Evolutionary conservation across 37 sponge, comb jelly and placozoan species (phyloP).

Genomic region (Diacarnus erythraeanus): DNA sequence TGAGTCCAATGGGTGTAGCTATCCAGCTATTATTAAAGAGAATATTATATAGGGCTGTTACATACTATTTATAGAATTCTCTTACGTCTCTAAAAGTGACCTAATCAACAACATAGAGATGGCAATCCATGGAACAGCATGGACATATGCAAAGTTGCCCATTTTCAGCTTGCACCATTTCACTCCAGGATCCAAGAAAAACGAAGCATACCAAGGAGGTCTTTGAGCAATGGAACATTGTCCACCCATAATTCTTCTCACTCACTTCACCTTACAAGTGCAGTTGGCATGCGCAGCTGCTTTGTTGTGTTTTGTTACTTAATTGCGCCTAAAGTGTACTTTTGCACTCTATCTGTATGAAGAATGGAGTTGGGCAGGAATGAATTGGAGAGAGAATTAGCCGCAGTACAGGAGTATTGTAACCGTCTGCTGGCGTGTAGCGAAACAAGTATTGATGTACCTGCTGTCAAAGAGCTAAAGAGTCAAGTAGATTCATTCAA

Average conservation of each 20-base stretch:
- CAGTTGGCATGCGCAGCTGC: neutral
- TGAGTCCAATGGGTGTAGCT: neutral
- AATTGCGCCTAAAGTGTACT: neutral
- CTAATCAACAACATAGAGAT: constrained; percentile 10
- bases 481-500: neutral
- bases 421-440: neutral
- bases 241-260: neutral
- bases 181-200: constrained; percentile 21
- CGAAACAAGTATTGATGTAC: neutral
- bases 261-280: neutral
- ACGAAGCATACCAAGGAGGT: constrained; percentile 1
- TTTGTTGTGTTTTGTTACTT: too few species aligned
- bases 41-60: neutral
- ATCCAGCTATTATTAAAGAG: constrained; percentile 11
- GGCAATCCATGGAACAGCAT: constrained; percentile 32
- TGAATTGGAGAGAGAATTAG: neutral
- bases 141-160: constrained; percentile 9
- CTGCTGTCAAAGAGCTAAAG: neutral
- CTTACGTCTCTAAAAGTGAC: constrained; percentile 9
- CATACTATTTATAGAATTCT: neutral
- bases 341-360: neutral
- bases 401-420: neutral
- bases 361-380: too few species aligned
- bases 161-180: constrained; percentile 9
- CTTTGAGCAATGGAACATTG: neutral